Conservation (phyloP, 1,140 invertebrate species). For the Megalopta genalis region DNA sequence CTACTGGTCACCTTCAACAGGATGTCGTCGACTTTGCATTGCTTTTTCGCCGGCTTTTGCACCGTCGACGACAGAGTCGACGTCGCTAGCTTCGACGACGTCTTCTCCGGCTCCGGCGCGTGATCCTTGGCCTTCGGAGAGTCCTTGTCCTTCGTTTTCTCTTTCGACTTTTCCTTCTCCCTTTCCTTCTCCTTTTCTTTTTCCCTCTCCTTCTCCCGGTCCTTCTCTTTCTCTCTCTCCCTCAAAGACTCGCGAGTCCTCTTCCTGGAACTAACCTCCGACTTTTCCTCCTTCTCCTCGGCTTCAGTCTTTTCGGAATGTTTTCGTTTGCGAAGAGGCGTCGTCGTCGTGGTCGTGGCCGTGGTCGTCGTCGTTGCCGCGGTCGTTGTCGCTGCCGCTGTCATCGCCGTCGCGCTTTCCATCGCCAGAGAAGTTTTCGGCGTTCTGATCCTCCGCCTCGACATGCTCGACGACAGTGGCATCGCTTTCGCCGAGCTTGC, state of each 20-base stretch:
- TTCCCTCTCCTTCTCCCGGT: conserved; percentile 38
- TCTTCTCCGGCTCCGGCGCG: conserved; percentile 35
- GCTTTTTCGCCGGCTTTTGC: conserved; percentile 66
- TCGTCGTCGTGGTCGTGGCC: conserved; percentile 6
- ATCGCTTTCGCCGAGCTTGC: conserved; percentile 44
- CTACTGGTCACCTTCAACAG: conserved; percentile 74
- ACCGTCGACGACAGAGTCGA: background rate
- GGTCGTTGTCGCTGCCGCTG: background rate
- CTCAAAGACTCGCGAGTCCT: conserved; percentile 70
- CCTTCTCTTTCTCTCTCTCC: conserved; percentile 67
- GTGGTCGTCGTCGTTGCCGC: no score
- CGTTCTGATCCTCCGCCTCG: conserved; percentile 69
- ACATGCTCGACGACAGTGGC: conserved; percentile 15
- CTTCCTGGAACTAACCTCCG: conserved; percentile 62
- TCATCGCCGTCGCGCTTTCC: background rate
- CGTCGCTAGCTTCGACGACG: conserved; percentile 26
- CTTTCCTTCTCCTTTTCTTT: conserved; percentile 54
- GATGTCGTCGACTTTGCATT: conserved; percentile 77
- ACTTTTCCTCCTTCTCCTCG: conserved; percentile 70
- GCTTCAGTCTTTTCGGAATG: conserved; percentile 77
- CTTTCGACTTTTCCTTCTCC: conserved; percentile 60
- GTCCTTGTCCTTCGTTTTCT: conserved; percentile 64
- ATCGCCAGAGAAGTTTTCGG: conserved; percentile 57
- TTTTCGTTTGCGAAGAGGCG: conserved; percentile 75
- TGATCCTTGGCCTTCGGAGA: conserved; percentile 62